Percentiles rank a stretch among this genome's conserved stretches.
Conservation (phyloP, 2,113 vertebrate genomes). For the Atherinomorus stipes region DNA sequence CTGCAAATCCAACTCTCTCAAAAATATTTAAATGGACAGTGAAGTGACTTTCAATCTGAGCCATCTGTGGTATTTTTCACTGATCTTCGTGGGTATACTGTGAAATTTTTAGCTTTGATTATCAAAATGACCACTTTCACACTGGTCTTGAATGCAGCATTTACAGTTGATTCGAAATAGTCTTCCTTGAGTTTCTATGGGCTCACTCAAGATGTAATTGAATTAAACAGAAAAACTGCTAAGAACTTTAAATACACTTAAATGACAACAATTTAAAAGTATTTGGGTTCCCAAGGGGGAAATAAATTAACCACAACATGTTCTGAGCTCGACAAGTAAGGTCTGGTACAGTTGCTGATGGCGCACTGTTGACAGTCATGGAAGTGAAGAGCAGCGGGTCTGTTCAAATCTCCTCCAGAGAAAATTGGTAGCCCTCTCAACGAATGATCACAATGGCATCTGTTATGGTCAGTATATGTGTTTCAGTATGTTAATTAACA, state of each 20-base stretch:
- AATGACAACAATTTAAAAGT: not conserved
- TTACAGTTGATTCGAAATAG: not conserved
- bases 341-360: constrained; percentile 56
- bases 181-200: no score
- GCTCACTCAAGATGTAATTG: no score
- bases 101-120: not conserved
- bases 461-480: constrained; percentile 73
- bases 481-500: not conserved
- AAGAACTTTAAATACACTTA: no score
- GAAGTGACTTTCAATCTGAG: no score
- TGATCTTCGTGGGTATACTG: not conserved
- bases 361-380: constrained; percentile 67
- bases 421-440: not conserved
- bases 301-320: constrained; percentile 1
- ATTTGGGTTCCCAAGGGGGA: not conserved
- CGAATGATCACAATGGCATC: constrained; percentile 71
- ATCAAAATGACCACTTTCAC: not conserved
- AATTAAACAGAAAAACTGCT: no score
- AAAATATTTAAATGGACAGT: no score
- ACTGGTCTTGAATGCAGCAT: not conserved
- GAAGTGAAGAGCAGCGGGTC: constrained; percentile 11
- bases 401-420: constrained; percentile 19
- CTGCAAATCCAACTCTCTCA: no score
- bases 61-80: not conserved
- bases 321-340: constrained; percentile 61